phyloP scores from a whole-genome alignment of 2,113 vertebrate species.

The Brachypodius melanocephalos region DNA sequence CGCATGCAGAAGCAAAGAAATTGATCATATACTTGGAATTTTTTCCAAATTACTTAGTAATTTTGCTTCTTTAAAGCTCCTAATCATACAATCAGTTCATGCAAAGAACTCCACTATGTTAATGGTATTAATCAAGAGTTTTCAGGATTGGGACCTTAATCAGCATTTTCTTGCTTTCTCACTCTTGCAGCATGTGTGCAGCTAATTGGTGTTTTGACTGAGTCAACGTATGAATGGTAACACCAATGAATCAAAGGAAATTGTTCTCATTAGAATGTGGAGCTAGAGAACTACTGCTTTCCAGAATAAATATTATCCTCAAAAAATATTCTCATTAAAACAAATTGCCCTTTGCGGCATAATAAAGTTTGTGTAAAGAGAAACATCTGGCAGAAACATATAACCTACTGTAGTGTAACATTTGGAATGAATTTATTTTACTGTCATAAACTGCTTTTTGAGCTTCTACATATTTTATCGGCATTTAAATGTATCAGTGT shows the following conservation, averaged over 20 bases:
- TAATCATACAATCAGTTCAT: background rate
- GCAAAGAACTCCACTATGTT: background rate
- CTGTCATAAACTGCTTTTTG: slow-evolving; percentile 54
- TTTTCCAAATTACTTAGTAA: background rate
- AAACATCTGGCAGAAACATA: slow-evolving; percentile 71
- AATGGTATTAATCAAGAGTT: background rate
- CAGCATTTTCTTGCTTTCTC: slow-evolving; percentile 1
- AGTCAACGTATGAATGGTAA: slow-evolving; percentile 56
- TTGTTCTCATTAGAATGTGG: slow-evolving; percentile 68
- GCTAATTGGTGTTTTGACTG: slow-evolving; percentile 70
- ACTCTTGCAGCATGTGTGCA: slow-evolving; percentile 26
- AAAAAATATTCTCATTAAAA: slow-evolving; percentile 73
- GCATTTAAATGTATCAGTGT: slow-evolving; percentile 35
- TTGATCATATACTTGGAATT: background rate
- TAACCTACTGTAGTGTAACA: slow-evolving; percentile 57
- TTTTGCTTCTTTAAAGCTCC: background rate
- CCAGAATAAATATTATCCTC: slow-evolving; percentile 70
- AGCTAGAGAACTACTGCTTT: slow-evolving; percentile 64
- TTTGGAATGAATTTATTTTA: slow-evolving; percentile 64
- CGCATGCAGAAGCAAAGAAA: background rate
- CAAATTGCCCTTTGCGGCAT: slow-evolving; percentile 61
- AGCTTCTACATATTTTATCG: slow-evolving; percentile 39
- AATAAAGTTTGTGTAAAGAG: slow-evolving; percentile 71
- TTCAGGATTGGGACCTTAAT: background rate
- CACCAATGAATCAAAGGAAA: slow-evolving; percentile 69